These are phyloP conservation scores for Caenorhabditis sp. DNA, from an alignment of 2,888 invertebrate species.

Conservation along the genomic window DNA sequence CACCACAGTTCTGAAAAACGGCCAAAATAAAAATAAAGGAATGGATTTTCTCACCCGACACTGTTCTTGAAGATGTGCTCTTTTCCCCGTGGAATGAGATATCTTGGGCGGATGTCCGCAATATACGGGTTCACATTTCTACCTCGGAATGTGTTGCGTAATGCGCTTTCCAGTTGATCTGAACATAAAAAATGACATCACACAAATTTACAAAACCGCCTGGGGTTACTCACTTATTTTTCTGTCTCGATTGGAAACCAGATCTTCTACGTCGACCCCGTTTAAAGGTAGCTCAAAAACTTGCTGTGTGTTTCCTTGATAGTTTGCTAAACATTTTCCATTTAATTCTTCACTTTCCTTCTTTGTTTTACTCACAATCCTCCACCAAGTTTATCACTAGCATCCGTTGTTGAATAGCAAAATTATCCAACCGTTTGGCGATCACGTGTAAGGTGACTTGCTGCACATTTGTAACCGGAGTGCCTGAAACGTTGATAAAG, in stretches of 20 bases:
- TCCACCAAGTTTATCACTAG: slow-evolving; percentile 71
- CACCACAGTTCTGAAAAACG: slow-evolving; percentile 61
- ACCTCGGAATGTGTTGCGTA: slow-evolving; percentile 72
- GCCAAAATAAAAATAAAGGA: no score
- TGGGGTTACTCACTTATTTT: slow-evolving; percentile 59
- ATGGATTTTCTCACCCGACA: slow-evolving; percentile 49
- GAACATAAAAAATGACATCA: slow-evolving; percentile 25
- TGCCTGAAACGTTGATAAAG: slow-evolving; percentile 61
- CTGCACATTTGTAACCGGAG: slow-evolving; percentile 72
- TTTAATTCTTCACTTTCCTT: not conserved
- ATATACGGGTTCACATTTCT: slow-evolving; percentile 76
- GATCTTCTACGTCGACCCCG: slow-evolving; percentile 74
- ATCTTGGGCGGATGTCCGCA: slow-evolving; percentile 65
- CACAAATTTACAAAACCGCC: not conserved
- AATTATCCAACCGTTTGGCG: slow-evolving; percentile 74
- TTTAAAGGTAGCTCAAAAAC: slow-evolving; percentile 69
- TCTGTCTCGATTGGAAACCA: slow-evolving; percentile 66
- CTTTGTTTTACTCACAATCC: slow-evolving; percentile 63
- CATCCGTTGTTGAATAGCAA: slow-evolving; percentile 71
- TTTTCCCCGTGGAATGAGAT: slow-evolving; percentile 53
- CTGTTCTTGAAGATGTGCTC: slow-evolving; percentile 56
- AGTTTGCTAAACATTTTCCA: slow-evolving; percentile 49
- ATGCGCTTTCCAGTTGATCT: slow-evolving; percentile 67
- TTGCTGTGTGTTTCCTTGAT: slow-evolving; percentile 65
- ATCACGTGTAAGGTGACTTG: slow-evolving; percentile 76